Percentiles rank a stretch among this genome's conserved stretches.
Conservation (phyloP, 2,888 invertebrate genomes). For the Ichneumoninae sp. region DNA sequence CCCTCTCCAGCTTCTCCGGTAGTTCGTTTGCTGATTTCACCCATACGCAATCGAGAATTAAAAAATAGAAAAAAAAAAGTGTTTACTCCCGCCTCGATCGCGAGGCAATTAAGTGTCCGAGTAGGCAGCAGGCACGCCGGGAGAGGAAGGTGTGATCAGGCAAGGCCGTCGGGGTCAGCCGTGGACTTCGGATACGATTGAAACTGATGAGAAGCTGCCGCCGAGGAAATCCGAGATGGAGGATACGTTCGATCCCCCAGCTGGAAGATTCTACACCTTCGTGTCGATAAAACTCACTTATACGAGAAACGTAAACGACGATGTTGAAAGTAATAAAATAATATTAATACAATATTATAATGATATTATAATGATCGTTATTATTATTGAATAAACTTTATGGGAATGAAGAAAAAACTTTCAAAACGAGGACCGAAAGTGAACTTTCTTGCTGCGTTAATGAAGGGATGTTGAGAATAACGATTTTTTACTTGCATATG, state of each 20-base stretch:
- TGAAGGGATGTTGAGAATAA: not conserved
- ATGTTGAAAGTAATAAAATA: not conserved
- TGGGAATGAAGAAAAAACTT: not conserved
- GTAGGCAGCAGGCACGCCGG: constrained; percentile 64
- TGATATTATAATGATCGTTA: not conserved
- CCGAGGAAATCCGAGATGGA: constrained; percentile 36
- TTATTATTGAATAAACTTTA: not conserved
- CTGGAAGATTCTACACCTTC: not conserved
- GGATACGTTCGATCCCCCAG: not conserved
- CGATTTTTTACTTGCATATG: not conserved
- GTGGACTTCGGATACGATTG: constrained; percentile 35
- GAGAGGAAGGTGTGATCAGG: constrained; percentile 71
- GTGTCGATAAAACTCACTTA: not conserved
- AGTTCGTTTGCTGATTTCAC: constrained; percentile 7
- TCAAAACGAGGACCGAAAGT: not conserved
- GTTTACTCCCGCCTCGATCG: not conserved
- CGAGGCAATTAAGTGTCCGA: constrained; percentile 41
- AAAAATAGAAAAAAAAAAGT: constrained; percentile 29
- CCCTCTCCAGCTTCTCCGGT: not conserved
- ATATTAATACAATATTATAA: not conserved
- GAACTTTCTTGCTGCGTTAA: not conserved
- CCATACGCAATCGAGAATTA: constrained; percentile 8
- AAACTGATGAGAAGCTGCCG: constrained; percentile 35
- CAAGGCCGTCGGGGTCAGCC: constrained; percentile 75
- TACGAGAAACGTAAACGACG: not conserved